Conservation (phyloP, 2,888 invertebrate genomes). For the Mythimna vitellina region DNA sequence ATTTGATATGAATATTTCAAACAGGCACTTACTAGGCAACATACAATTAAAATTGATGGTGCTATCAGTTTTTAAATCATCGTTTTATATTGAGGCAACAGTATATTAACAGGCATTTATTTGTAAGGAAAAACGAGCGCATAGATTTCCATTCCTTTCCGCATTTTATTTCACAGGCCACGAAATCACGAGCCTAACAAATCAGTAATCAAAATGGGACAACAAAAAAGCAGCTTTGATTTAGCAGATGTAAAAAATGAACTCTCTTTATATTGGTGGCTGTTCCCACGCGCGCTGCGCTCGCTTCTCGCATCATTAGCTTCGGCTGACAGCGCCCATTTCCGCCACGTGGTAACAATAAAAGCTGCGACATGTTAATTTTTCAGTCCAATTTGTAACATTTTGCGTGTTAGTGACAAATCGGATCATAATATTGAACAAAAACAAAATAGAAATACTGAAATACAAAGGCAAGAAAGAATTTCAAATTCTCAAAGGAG, state of each 20-base stretch:
- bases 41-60: conserved; percentile 32
- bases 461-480: background rate
- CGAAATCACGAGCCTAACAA: conserved; percentile 32
- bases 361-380: conserved; percentile 49
- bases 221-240: conserved; percentile 48
- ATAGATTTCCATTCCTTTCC: conserved; percentile 27
- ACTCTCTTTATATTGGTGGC: conserved; percentile 58
- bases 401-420: conserved; percentile 21
- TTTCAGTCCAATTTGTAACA: conserved; percentile 31
- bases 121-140: background rate
- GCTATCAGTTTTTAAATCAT: conserved; percentile 15
- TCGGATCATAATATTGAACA: conserved; percentile 5
- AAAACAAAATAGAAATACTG: background rate
- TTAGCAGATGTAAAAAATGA: conserved; percentile 60
- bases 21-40: conserved; percentile 33
- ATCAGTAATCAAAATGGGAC: conserved; percentile 52
- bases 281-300: conserved; percentile 82
- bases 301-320: conserved; percentile 82
- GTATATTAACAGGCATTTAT: background rate
- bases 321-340: conserved; percentile 82
- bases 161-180: conserved; percentile 34
- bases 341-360: conserved; percentile 80
- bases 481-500: background rate
- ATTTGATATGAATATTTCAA: conserved; percentile 61
- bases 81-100: conserved; percentile 11